Evolutionary conservation across 2,113 vertebrate genomes (phyloP), one percentile per base, ranked within the genome.

Genomic region (Sigmodon hispidus): DNA sequence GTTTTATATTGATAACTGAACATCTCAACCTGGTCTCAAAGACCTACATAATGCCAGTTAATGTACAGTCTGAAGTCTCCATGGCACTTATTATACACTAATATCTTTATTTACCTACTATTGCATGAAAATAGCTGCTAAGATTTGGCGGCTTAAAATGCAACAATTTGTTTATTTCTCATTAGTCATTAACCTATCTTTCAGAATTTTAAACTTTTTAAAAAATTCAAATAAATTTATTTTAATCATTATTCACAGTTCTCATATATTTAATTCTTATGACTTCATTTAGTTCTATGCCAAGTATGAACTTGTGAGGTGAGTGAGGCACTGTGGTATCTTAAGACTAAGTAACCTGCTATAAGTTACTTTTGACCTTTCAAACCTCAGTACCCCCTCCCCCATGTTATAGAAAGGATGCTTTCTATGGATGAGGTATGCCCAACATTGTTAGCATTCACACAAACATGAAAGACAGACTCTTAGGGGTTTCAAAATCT

Each of bases 141-240:
- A 81, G 87, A 80, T 50, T 63, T 61, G 55, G 17, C 65, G 36
- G 45, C 31, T 91, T 93, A 84, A 92, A 90, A 95, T 70, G 31
- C 15, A 93, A 80, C 31, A 50, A 85, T 89, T 93, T 83, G n/a
- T 65, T 93, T 73, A 52, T 55, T 4, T 96, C 26, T 87, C 26
- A 90, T 22, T 72, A 90, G 31, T 92, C 48, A 88, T 79, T 94
- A 57, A 52, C 5, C 31, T 92, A 40, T 24, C n/a, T 55, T 76
- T 79, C 16, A 77, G 57, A 94, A 96, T 77, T 90, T 81, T 95
- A 61, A 91, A 84, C 15, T 61, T 91, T 75, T n/a, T n/a, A n/a
- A n/a, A n/a, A n/a, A n/a, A n/a, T n/a, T n/a, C n/a, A n/a, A n/a
- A n/a, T n/a, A n/a, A n/a, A n/a, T n/a, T n/a, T n/a, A n/a, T n/a